These are phyloP conservation scores for Gyps fulvus DNA, from an alignment of 2,113 vertebrate genomes.

Conservation along the genomic window DNA sequence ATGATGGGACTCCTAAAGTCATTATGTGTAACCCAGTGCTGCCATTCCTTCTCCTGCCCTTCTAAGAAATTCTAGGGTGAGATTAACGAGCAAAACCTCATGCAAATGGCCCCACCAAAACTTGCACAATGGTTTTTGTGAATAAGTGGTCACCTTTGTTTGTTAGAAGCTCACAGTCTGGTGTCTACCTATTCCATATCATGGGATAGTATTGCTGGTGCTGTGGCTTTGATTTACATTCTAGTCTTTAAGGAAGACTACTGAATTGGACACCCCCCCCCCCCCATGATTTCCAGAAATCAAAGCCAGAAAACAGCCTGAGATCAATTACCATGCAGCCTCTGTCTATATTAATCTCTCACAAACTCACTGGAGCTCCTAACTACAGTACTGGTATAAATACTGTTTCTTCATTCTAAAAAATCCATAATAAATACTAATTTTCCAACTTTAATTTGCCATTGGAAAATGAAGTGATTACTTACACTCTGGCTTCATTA, in stretches of 20 bases:
- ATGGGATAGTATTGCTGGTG: not conserved
- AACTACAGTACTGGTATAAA: not conserved
- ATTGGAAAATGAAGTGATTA: not conserved
- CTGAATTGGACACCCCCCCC: not conserved
- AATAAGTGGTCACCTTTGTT: not conserved
- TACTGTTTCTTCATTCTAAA: not conserved
- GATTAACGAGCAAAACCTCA: not conserved
- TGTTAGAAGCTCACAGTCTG: not conserved
- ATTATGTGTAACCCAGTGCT: not conserved
- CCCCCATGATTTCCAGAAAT: not conserved
- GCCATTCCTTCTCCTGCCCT: not conserved
- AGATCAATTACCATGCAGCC: not conserved
- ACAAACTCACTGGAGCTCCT: not conserved
- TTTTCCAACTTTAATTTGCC: not conserved
- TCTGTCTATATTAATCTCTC: not conserved
- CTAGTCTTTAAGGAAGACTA: not conserved
- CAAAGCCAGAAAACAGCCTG: not conserved
- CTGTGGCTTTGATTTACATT: not conserved
- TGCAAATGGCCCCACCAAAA: not conserved
- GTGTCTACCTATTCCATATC: not conserved
- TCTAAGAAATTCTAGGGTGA: not conserved
- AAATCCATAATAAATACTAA: not conserved
- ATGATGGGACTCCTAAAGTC: not conserved
- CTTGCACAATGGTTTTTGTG: not conserved
- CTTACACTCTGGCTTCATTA: not conserved